phyloP scores from a whole-genome alignment of 2,113 vertebrate genomes.

The Pyxicephalus adspersus region DNA sequence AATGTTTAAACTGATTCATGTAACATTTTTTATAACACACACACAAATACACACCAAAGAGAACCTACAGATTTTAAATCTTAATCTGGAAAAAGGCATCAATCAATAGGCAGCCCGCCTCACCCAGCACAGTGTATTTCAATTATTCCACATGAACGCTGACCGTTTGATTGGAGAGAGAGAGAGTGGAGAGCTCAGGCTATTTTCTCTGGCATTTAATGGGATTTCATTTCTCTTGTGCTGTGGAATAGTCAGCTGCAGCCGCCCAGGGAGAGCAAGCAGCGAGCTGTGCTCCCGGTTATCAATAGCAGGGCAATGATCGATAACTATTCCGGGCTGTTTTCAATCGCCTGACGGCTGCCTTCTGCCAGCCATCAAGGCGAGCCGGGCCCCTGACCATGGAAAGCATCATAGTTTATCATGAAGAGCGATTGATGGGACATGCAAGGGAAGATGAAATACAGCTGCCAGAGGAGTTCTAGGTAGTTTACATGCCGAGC shows the following conservation, averaged over 20 bases:
- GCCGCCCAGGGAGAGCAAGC: slow-evolving; percentile 35
- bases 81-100: slow-evolving; percentile 44
- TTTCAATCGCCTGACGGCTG: slow-evolving; percentile 46
- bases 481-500: slow-evolving; percentile 14
- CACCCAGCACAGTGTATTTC: slow-evolving; percentile 37
- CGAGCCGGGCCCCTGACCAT: slow-evolving; percentile 37
- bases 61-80: slow-evolving; percentile 36
- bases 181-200: slow-evolving; percentile 9
- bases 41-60: background rate
- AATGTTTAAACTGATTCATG: no score
- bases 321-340: slow-evolving; percentile 49
- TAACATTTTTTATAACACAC: background rate
- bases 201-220: slow-evolving; percentile 53
- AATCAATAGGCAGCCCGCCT: slow-evolving; percentile 15
- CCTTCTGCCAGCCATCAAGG: slow-evolving; percentile 44
- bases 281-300: slow-evolving; percentile 52
- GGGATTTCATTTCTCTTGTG: slow-evolving; percentile 50
- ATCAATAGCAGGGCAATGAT: slow-evolving; percentile 53
- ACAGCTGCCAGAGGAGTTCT: background rate
- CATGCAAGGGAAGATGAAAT: slow-evolving; percentile 35
- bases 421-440: slow-evolving; percentile 48
- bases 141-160: slow-evolving; percentile 50
- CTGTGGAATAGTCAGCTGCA: slow-evolving; percentile 27
- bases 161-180: slow-evolving; percentile 50
- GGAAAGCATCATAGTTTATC: slow-evolving; percentile 45